Evolutionary conservation across 2,797 vertebrate genomes (phyloP).

Genomic region (Mus spretus): DNA sequence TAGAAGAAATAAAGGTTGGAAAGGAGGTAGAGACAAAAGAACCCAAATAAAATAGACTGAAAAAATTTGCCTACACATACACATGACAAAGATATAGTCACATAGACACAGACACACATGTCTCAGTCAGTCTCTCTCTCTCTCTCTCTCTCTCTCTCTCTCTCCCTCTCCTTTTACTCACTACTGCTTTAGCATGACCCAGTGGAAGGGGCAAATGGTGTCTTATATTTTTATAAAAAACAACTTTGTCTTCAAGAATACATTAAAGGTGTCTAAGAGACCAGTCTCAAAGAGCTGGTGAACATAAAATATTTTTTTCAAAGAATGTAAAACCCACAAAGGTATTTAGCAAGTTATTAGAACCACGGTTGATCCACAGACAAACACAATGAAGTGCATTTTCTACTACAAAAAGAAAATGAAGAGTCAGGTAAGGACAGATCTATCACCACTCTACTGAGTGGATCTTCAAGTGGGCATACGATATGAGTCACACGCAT

Average conservation of each 20-base stretch:
- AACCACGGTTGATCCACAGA: not conserved
- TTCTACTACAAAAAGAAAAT: slow-evolving; percentile 46
- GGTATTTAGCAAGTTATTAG: slow-evolving; percentile 34
- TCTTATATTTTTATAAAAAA: slow-evolving; percentile 9
- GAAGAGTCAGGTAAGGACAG: not conserved
- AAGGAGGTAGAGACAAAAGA: not conserved
- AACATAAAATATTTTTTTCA: slow-evolving; percentile 21
- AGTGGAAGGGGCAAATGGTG: not conserved
- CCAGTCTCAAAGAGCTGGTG: not conserved
- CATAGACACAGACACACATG: not conserved
- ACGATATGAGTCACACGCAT: slow-evolving; percentile 7
- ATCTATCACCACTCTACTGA: not conserved
- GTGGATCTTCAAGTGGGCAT: not conserved
- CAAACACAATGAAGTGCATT: not conserved
- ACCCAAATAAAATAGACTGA: not conserved
- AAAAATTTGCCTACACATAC: not conserved
- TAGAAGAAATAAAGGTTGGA: not conserved
- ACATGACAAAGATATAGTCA: not conserved
- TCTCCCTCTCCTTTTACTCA: not conserved
- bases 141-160: not conserved
- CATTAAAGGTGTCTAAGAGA: not conserved
- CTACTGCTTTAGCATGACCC: not conserved
- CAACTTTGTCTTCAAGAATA: not conserved
- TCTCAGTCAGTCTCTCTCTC: no score
- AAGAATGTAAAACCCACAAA: slow-evolving; percentile 54